These are phyloP conservation scores for Rhabdornis inornatus DNA, from an alignment of 2,113 vertebrate genomes.

Conservation along the genomic window DNA sequence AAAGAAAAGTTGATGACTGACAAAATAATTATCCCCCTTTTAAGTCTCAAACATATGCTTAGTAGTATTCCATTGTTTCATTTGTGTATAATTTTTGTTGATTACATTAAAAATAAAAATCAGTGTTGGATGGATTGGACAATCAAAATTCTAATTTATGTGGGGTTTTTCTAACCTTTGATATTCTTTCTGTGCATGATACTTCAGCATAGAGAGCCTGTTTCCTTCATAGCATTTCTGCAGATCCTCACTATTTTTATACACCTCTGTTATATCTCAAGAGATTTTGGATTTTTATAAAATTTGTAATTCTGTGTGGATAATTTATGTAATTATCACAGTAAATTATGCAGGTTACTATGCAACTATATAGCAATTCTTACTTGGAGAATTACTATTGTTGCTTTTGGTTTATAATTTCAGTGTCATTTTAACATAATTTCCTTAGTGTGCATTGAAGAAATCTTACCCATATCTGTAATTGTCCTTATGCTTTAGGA, in stretches of 20 bases:
- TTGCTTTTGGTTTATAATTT: conserved; percentile 10
- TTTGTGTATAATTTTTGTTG: conserved; percentile 57
- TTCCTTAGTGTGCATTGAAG: not conserved
- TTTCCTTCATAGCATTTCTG: not conserved
- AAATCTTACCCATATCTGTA: not conserved
- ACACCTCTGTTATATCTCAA: not conserved
- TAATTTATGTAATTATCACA: conserved; percentile 1
- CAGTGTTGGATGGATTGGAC: conserved; percentile 39
- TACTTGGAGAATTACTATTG: conserved; percentile 12
- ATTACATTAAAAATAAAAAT: conserved; percentile 71
- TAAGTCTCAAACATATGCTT: conserved; percentile 25
- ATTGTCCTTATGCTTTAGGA: not conserved
- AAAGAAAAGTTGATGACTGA: conserved; percentile 36
- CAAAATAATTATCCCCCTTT: not conserved
- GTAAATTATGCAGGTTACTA: not conserved
- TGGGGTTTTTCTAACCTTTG: conserved; percentile 18
- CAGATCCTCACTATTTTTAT: not conserved
- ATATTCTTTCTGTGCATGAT: not conserved
- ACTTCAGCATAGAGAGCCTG: not conserved
- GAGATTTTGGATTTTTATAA: not conserved
- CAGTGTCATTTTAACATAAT: not conserved
- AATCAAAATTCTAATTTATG: conserved; percentile 48
- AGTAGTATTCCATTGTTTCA: conserved; percentile 55
- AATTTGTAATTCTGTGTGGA: not conserved
- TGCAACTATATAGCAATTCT: not conserved